Conservation (phyloP, 2,113 vertebrate species). For the Hippocampus abdominalis region DNA sequence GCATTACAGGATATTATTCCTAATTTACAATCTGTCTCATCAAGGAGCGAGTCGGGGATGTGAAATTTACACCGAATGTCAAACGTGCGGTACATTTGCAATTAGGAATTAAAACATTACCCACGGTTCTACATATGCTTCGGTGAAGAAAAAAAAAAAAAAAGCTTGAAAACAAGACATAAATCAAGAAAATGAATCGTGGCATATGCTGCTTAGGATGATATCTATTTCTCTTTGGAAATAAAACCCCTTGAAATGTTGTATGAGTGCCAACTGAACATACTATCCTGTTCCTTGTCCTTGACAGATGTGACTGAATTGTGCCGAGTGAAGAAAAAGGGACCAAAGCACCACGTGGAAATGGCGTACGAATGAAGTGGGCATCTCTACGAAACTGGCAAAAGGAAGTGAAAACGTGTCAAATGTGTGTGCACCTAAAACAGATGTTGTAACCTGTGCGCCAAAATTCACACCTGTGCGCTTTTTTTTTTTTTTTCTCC, state of each 20-base stretch:
- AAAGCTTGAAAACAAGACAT: too few relatives aligned
- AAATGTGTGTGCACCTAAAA: neutral
- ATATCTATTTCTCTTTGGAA: too few relatives aligned
- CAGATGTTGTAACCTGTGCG: neutral
- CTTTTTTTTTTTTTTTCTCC: conserved; percentile 2
- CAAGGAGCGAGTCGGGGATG: neutral
- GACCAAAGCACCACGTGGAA: conserved; percentile 21
- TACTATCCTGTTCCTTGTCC: conserved; percentile 36
- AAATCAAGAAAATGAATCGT: too few relatives aligned
- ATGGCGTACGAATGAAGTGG: neutral
- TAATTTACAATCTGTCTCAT: neutral
- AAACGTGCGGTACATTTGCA: too few relatives aligned
- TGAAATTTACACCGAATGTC: too few relatives aligned
- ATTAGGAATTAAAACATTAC: too few relatives aligned
- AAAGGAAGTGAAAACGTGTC: neutral
- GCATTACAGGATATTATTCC: neutral
- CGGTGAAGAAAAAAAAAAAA: too few relatives aligned
- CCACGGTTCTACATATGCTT: too few relatives aligned
- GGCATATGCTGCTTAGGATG: too few relatives aligned
- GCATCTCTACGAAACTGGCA: neutral
- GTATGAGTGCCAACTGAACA: conserved; percentile 15
- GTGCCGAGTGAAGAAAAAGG: conserved; percentile 3
- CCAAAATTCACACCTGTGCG: neutral
- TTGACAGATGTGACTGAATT: conserved; percentile 32
- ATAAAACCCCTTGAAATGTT: conserved; percentile 5